These are phyloP conservation scores for Eptesicus fuscus DNA, from an alignment of 2,113 vertebrate genomes.

Conservation along the genomic window DNA sequence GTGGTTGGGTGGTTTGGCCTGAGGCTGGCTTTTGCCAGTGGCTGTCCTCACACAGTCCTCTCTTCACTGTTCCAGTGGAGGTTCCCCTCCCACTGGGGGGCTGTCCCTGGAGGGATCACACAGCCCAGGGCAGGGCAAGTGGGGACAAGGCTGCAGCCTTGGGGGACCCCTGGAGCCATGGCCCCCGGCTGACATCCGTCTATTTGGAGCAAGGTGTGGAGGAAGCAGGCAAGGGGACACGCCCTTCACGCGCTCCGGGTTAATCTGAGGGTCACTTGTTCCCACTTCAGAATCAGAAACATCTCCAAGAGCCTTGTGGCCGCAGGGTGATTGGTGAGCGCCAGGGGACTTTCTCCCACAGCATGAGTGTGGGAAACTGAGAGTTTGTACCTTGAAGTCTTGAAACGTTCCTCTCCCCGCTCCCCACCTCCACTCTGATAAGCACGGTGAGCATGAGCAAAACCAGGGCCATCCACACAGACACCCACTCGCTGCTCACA, in stretches of 20 bases:
- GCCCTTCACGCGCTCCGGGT: rapidly evolving
- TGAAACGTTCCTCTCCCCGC: not conserved
- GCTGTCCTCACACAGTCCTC: not conserved
- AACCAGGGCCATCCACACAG: rapidly evolving
- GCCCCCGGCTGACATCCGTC: rapidly evolving
- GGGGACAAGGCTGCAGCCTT: rapidly evolving
- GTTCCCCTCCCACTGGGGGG: not conserved
- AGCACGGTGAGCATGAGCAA: rapidly evolving
- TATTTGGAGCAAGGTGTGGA: rapidly evolving
- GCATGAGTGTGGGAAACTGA: not conserved
- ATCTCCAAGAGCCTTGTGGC: not conserved
- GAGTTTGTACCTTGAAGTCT: not conserved
- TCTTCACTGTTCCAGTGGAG: not conserved
- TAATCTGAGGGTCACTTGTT: no score
- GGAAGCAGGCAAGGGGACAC: rapidly evolving
- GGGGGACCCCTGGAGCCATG: rapidly evolving
- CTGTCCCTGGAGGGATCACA: not conserved
- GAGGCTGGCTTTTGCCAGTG: not conserved
- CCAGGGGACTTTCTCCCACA: not conserved
- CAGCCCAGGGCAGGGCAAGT: not conserved
- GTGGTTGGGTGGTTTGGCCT: rapidly evolving
- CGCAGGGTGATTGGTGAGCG: no score
- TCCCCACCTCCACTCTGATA: rapidly evolving
- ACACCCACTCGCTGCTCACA: no score
- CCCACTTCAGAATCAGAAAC: not conserved